Base-by-base conservation (phyloP, 2,888 invertebrate species). In the Dromius quadrimaculatus region DNA sequence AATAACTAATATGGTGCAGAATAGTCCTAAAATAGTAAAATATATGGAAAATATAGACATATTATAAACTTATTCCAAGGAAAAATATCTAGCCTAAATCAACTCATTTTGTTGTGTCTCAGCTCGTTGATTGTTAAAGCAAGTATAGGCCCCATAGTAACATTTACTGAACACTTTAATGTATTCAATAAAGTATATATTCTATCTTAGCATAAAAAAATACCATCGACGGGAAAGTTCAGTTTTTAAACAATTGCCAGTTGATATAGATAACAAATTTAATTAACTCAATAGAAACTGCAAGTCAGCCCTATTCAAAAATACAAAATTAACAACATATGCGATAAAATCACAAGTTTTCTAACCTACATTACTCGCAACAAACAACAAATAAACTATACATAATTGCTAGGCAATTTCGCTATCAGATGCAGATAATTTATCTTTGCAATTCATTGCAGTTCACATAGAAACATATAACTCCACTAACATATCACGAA, bases 351-450 rank as follows among this genome's bases (percentile, higher is more conserved):
- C 47, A 11, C 23, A 28, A n/a, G 17, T 54, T 59, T 34, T 59
- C 59, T 59, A 59, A 59, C 59, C 59, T 59, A 59, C 34, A 59
- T 59, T 36, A 34, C 6, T 36, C 8, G 20, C 34, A 59, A 17
- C 57, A 57, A 50, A 28, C 28, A 57, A 57, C 57, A 57, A 57
- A 57, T 57, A 57, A 59, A 36, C 19, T 17, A n/a, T 19, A 19
- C 6, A 59, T 59, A 59, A 59, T 59, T 59, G 19, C 20, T 19
- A n/a, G 8, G 59, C 36, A 59, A 59, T 59, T 59, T 59, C 19
- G 19, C 59, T 59, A 59, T 59, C 59, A 36, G 59, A 59, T 59
- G 19, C 59, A 59, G 34, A 34, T 32, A 57, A 57, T 59, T 34
- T 34, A 36, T 59, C 32, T 28, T 32, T 17, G 9, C 32, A 32